phyloP scores from a whole-genome alignment of 2,113 vertebrate species.

The Heterotis niloticus region DNA sequence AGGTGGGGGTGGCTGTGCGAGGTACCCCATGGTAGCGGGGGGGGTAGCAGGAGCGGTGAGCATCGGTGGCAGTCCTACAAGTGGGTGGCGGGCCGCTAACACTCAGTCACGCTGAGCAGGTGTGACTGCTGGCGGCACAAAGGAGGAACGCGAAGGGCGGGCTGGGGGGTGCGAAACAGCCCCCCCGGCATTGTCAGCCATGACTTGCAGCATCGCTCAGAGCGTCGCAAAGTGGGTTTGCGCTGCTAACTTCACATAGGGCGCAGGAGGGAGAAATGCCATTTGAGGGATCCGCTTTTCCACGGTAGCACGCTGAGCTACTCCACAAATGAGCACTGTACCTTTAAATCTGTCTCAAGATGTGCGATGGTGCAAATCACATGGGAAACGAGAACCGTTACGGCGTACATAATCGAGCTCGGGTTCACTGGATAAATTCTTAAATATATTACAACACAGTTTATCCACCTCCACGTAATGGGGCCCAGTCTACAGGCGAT shows the following conservation, averaged over 20 bases:
- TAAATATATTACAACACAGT: background rate
- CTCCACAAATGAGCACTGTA: background rate
- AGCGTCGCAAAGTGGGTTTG: background rate
- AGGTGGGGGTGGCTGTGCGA: background rate
- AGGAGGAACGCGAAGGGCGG: no score
- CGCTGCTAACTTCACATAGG: background rate
- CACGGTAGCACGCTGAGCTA: background rate
- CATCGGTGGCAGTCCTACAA: background rate
- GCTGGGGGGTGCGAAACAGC: no score
- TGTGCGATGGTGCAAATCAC: background rate
- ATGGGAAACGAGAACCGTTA: background rate
- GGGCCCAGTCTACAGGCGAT: background rate
- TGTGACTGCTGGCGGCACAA: background rate
- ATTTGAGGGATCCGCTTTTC: background rate
- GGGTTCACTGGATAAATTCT: background rate
- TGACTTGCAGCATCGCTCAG: background rate
- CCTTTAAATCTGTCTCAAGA: background rate
- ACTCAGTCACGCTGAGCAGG: background rate
- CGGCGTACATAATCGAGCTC: background rate
- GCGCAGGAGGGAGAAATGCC: background rate
- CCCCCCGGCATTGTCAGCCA: background rate
- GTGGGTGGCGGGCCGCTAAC: background rate
- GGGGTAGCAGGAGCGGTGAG: background rate
- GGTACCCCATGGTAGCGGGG: background rate
- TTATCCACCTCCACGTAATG: no score